Base-by-base conservation (phyloP, 2,797 vertebrate species). In the Hippoglossus hippoglossus region DNA sequence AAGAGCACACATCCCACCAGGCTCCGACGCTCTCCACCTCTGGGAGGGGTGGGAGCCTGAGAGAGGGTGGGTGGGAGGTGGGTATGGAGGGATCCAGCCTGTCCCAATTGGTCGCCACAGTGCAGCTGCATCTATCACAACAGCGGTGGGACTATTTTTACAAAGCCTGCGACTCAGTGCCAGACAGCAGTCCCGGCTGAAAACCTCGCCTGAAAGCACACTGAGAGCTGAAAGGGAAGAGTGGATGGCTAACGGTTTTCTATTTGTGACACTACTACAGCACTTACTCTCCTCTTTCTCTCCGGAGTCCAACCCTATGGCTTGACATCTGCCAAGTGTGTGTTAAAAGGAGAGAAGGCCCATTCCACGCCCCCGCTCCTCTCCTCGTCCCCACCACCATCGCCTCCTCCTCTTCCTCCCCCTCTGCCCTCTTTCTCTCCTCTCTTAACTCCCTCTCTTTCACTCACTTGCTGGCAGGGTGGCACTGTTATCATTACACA, bases 311-410 rank as follows among this genome's bases (percentile, higher is more conserved):
- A 80, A 77, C 88, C 95, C 96, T 92, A 90, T 93, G 95, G 95
- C 92, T 93, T 94, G 95, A 96, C 96, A 97, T 97, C 96, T 96
- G 95, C 96, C 96, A 95, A 97, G 95, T 96, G 96, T 94, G 95
- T 96, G 96, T 96, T 96, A 94, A 95, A 95, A 96, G 94, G 94
- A 95, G 94, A 95, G 94, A 93, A 94, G 92, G 92, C 94, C 94
- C 91, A 94, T 88, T 93, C 92, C 89, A 81, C 83, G 55, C 73
- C 76, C 79, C 74, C 73, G 16, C 83, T 73, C 81, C 67, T 73
- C 79, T 58, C 64, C 10, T 57, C 80, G 1, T 51, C 34, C 54
- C 59, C 79, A 63, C 72, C 70, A 63, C 67, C 68, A 44, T 7
- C 75, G 5, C 58, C 73, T 61, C 83, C 41, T 56, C 71, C 19